phyloP scores from a whole-genome alignment of 1,140 invertebrate genomes.

The Orius laevigatus region DNA sequence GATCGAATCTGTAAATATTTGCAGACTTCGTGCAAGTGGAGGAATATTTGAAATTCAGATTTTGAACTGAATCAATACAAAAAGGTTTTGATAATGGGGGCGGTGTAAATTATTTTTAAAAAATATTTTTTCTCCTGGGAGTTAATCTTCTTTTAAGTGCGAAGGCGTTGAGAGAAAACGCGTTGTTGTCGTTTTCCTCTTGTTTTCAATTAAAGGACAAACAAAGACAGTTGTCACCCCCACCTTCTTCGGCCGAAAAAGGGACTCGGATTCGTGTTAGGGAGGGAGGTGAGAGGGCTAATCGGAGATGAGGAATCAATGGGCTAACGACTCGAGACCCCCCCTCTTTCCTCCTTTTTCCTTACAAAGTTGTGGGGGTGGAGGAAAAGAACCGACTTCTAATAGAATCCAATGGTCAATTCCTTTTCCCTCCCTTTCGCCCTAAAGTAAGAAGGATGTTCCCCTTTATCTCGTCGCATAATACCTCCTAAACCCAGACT shows the following conservation, averaged over 20 bases:
- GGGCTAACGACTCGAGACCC: conserved; percentile 10
- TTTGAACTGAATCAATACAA: no score
- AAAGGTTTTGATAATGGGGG: no score
- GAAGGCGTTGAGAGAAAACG: conserved; percentile 1
- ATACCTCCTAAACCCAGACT: not conserved
- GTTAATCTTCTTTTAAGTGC: no score
- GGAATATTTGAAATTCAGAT: no score
- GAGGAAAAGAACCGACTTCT: not conserved
- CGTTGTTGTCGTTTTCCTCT: not conserved
- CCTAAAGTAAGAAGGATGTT: conserved; percentile 2
- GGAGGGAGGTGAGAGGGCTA: conserved; percentile 1
- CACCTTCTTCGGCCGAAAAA: not conserved
- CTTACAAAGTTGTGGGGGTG: not conserved
- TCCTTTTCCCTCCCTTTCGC: conserved; percentile 4
- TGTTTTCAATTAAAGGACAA: conserved; percentile 12
- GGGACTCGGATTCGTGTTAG: not conserved
- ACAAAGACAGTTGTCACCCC: conserved; percentile 9
- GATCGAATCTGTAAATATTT: no score
- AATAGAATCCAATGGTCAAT: conserved; percentile 12
- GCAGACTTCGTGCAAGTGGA: no score
- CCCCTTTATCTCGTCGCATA: not conserved
- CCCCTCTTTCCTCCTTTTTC: not conserved
- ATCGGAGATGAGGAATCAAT: conserved; percentile 12
- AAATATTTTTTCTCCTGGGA: no score
- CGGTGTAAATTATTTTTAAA: no score